Percentiles rank a stretch among this genome's conserved stretches.
Evolutionary conservation across 2,797 vertebrate species (phyloP).

Genomic region (Semotilus atromaculatus): DNA sequence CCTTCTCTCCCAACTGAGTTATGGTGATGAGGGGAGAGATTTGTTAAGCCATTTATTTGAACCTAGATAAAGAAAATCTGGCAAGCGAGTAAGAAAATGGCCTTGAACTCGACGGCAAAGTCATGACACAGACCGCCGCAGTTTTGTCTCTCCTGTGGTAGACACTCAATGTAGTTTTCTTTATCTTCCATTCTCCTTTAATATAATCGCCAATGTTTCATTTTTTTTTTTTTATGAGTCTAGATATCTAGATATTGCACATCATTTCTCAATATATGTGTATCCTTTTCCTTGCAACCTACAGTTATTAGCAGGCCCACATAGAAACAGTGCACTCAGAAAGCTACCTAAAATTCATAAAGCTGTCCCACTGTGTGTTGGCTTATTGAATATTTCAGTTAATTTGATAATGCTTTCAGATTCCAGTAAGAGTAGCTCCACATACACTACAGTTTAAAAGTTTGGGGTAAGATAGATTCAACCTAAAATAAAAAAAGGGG

Average conservation of each 20-base stretch:
- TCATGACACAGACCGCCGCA: constrained; percentile 69
- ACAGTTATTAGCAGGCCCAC: background rate
- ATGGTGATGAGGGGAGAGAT: constrained; percentile 66
- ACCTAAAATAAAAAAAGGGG: background rate
- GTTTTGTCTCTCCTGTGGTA: constrained; percentile 69
- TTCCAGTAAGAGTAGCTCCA: background rate
- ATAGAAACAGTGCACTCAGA: background rate
- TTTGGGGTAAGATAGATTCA: background rate
- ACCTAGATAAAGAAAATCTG: constrained; percentile 70
- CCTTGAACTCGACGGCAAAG: constrained; percentile 79
- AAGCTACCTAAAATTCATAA: background rate
- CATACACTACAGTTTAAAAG: background rate
- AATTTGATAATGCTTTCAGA: background rate
- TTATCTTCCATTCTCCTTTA: constrained; percentile 11
- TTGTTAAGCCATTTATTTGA: constrained; percentile 72
- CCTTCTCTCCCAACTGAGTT: constrained; percentile 56
- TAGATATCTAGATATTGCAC: constrained; percentile 10
- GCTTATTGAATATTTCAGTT: background rate
- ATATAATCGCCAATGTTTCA: background rate
- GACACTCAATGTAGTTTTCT: constrained; percentile 34
- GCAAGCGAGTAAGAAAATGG: constrained; percentile 67
- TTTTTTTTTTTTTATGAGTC: background rate
- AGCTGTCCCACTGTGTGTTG: background rate
- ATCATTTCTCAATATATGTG: constrained; percentile 23
- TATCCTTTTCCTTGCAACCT: background rate